Evolutionary conservation across 2,888 invertebrate genomes (phyloP).

Genomic region (Saturnia japonica): DNA sequence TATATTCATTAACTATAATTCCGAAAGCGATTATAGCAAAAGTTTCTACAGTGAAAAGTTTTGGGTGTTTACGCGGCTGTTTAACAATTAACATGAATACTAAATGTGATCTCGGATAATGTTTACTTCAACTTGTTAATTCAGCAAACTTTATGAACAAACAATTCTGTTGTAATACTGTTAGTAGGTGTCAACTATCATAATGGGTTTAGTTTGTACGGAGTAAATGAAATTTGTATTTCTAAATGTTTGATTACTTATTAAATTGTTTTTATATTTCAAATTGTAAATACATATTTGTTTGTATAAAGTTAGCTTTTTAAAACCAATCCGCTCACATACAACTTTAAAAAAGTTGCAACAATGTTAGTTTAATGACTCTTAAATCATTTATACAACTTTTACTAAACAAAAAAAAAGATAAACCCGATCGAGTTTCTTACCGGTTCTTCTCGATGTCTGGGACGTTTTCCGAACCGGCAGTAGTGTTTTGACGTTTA

Average conservation of each 20-base stretch:
- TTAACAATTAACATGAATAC: conserved; percentile 2
- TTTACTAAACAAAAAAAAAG: too few species aligned
- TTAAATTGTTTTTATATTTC: not conserved
- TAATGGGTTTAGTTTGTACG: conserved; percentile 20
- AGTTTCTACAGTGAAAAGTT: not conserved
- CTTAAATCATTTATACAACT: too few species aligned
- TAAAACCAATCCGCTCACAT: too few species aligned
- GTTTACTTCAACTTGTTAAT: not conserved
- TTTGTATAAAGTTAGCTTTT: too few species aligned
- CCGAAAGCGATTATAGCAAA: not conserved
- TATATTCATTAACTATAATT: not conserved
- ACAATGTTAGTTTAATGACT: too few species aligned
- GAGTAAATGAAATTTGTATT: conserved; percentile 28
- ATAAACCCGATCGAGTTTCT: too few species aligned
- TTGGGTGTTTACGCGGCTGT: not conserved
- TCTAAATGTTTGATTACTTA: not conserved
- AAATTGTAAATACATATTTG: too few species aligned
- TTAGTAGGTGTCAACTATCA: not conserved
- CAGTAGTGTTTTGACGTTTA: too few species aligned
- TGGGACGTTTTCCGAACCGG: too few species aligned
- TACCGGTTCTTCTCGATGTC: too few species aligned
- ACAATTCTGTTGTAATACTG: not conserved
- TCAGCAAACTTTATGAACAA: not conserved
- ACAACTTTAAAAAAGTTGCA: too few species aligned
- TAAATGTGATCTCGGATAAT: not conserved